Conservation (phyloP, 1,140 invertebrate genomes). For the Portunus trituberculatus region DNA sequence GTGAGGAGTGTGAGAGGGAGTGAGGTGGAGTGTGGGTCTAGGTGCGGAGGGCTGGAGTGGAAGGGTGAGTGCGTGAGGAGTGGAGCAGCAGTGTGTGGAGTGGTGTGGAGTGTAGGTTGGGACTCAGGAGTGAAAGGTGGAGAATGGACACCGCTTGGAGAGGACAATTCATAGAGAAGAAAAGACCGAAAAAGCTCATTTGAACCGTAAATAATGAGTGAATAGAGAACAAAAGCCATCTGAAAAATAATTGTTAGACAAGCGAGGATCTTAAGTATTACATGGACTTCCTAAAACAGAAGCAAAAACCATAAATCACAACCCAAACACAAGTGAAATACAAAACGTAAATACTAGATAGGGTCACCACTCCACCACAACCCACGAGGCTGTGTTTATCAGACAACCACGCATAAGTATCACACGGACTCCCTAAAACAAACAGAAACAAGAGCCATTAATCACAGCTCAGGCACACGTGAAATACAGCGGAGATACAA, state of each 20-base stretch:
- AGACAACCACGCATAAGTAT: background rate
- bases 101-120: background rate
- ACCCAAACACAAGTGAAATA: too few relatives aligned
- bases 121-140: background rate
- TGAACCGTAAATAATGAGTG: too few relatives aligned
- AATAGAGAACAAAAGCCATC: too few relatives aligned
- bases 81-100: background rate
- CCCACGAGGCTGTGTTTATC: background rate
- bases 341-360: too few relatives aligned
- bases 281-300: too few relatives aligned
- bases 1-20: background rate
- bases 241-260: too few relatives aligned
- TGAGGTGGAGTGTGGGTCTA: background rate
- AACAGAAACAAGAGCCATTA: background rate
- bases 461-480: background rate
- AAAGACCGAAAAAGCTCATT: background rate
- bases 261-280: too few relatives aligned
- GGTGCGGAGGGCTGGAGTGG: background rate
- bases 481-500: background rate
- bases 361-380: background rate
- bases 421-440: background rate
- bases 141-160: background rate
- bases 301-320: too few relatives aligned
- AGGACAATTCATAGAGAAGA: background rate
- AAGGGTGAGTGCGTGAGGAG: background rate